These are phyloP conservation scores for Stenopsyche tienmushanensis DNA, from an alignment of 1,140 invertebrate genomes.

Conservation along the genomic window DNA sequence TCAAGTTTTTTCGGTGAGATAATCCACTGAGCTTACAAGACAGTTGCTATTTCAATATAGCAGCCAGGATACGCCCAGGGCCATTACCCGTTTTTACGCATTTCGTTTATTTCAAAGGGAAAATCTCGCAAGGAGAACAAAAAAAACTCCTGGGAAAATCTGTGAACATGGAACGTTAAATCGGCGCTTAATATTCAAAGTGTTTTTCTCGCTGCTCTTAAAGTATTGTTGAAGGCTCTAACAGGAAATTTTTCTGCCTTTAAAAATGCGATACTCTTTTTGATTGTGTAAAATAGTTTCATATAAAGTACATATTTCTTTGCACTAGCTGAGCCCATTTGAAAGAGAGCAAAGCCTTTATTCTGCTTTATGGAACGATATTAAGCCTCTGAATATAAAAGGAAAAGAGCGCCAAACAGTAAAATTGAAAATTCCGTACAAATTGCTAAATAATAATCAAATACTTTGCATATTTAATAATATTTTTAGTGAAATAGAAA, in stretches of 20 bases:
- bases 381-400: no score
- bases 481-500: no score
- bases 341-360: no score
- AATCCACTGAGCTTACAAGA: neutral
- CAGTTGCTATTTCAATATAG: neutral
- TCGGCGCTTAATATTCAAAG: neutral
- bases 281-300: no score
- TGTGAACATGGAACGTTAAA: neutral
- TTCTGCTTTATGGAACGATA: no score
- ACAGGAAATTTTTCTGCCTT: neutral
- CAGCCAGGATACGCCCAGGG: neutral
- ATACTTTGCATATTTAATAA: no score
- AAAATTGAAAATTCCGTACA: no score
- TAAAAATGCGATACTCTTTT: no score
- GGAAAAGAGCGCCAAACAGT: no score
- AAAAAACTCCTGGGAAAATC: neutral
- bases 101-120: neutral
- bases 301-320: no score
- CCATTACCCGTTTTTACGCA: neutral
- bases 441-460: no score
- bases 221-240: neutral
- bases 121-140: neutral
- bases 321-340: no score
- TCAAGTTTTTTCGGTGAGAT: neutral
- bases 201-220: neutral